A percentile compares a stretch with the other conserved stretches of the same genome.
Conservation (phyloP, 2,797 vertebrate species). For the Hephaestus fuliginosus region DNA sequence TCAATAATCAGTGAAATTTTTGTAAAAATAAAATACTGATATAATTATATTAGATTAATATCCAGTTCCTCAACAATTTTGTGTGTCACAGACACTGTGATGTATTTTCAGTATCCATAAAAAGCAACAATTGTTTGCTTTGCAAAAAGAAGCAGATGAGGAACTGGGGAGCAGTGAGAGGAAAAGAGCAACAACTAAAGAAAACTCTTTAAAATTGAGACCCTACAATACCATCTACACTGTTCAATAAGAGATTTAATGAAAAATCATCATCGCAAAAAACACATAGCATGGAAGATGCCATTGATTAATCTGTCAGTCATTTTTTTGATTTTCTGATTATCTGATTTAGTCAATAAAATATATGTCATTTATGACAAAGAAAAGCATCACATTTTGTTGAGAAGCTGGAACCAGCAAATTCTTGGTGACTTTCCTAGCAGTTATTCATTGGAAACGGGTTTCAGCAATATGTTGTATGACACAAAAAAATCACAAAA, state of each 20-base stretch:
- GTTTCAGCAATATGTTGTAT: neutral
- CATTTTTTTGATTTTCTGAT: neutral
- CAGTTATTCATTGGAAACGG: neutral
- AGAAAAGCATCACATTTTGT: neutral
- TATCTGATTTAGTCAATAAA: neutral
- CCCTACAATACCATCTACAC: neutral
- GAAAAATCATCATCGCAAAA: neutral
- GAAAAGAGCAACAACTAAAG: neutral
- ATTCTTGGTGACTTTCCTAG: neutral
- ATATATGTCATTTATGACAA: neutral
- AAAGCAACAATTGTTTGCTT: neutral
- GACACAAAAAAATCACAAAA: constrained; percentile 1
- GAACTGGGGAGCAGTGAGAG: neutral
- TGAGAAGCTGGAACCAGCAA: neutral
- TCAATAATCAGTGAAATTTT: neutral
- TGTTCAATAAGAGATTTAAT: neutral
- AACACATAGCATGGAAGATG: neutral
- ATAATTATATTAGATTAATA: neutral
- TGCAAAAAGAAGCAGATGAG: neutral
- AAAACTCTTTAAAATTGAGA: neutral
- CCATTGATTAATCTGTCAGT: neutral
- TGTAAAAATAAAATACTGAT: neutral
- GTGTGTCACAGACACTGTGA: no score
- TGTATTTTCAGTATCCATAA: neutral
- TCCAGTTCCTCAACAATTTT: neutral